A percentile compares a stretch with the other conserved stretches of the same genome.
Conservation (phyloP, 2,113 vertebrate species). For the Scophthalmus maximus region DNA sequence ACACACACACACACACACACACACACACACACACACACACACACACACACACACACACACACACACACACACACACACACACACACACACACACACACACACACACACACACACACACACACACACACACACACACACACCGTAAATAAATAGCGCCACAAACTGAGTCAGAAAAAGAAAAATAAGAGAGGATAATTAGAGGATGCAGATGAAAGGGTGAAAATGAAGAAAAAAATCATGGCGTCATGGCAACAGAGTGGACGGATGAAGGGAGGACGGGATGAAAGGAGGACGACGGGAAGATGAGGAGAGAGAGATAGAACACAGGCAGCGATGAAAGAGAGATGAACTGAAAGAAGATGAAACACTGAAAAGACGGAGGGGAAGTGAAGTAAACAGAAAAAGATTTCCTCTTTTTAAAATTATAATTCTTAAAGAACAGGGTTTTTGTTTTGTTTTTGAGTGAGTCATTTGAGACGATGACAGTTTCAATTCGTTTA, state of each 20-base stretch:
- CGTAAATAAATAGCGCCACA: no score
- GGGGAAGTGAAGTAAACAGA: not conserved
- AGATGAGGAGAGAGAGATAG: constrained; percentile 23
- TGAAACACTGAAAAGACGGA: not conserved
- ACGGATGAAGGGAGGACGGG: constrained; percentile 19
- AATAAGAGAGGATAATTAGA: not conserved
- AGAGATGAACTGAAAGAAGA: not conserved
- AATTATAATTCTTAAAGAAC: no score
- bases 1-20: constrained; percentile 19
- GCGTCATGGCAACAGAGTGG: not conserved
- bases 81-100: no score
- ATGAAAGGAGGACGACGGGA: constrained; percentile 29
- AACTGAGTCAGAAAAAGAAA: no score
- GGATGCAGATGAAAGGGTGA: not conserved
- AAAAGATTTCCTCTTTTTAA: not conserved
- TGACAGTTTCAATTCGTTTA: no score
- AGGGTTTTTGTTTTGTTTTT: no score
- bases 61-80: no score
- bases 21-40: not conserved
- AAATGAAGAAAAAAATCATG: not conserved
- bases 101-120: no score
- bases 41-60: no score
- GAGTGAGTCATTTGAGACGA: no score
- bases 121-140: no score
- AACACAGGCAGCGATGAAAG: constrained; percentile 28